Conservation (phyloP, 2,888 invertebrate species). For the Drosophila borborema region DNA sequence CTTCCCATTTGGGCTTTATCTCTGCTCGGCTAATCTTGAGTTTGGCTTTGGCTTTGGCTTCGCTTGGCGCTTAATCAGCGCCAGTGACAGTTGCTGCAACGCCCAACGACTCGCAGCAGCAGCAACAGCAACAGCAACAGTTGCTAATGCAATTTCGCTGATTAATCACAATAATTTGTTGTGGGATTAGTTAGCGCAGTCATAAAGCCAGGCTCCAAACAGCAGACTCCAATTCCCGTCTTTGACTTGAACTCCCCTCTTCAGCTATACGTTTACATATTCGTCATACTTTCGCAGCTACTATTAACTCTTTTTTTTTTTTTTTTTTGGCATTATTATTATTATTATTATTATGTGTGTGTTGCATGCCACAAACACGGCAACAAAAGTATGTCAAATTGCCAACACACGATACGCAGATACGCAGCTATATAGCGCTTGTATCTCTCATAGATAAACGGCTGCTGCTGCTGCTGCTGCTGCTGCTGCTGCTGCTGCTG, state of each 20-base stretch:
- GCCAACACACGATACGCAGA: conserved; percentile 72
- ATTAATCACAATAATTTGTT: conserved; percentile 81
- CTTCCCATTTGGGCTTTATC: conserved; percentile 49
- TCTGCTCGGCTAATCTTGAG: conserved; percentile 54
- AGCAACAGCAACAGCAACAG: conserved; percentile 26
- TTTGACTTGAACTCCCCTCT: neutral
- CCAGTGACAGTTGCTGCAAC: conserved; percentile 77
- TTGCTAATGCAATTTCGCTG: conserved; percentile 80
- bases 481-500: conserved; percentile 22
- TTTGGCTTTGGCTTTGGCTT: conserved; percentile 32
- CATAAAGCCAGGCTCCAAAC: conserved; percentile 43
- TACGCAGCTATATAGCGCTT: conserved; percentile 33
- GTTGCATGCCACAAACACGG: conserved; percentile 26
- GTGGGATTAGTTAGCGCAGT: conserved; percentile 74
- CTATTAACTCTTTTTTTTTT: conserved; percentile 64
- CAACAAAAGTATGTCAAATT: conserved; percentile 77
- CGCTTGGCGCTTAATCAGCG: conserved; percentile 71
- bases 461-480: conserved; percentile 30
- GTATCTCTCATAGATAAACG: conserved; percentile 57
- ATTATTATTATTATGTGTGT: conserved; percentile 70
- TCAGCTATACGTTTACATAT: conserved; percentile 74
- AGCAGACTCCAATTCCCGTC: neutral
- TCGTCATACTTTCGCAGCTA: conserved; percentile 78
- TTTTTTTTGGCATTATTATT: conserved; percentile 73
- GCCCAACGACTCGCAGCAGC: conserved; percentile 52